Percentiles rank a stretch among this genome's conserved stretches.
Evolutionary conservation across 2,888 invertebrate genomes (phyloP).

Genomic region (Steinernema hermaphroditum): DNA sequence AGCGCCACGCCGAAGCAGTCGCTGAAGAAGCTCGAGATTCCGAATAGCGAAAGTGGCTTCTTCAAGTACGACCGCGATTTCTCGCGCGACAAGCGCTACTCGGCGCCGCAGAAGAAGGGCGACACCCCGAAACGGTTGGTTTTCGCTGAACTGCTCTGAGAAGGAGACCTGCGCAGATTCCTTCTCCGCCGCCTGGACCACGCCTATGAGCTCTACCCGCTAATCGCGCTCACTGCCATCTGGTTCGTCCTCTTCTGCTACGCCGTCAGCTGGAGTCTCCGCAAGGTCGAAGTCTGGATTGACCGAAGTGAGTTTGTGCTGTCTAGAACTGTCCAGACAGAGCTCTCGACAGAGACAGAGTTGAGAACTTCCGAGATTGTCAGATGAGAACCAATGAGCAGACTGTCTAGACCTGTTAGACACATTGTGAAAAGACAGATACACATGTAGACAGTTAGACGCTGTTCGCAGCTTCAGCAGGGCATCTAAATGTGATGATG

Average conservation of each 20-base stretch:
- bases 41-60: slow-evolving; percentile 46
- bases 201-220: slow-evolving; percentile 62
- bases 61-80: slow-evolving; percentile 60
- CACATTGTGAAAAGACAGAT: too few relatives aligned
- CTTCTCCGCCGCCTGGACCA: slow-evolving; percentile 55
- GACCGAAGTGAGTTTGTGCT: slow-evolving; percentile 53
- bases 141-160: background rate
- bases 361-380: too few relatives aligned
- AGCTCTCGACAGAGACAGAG: too few relatives aligned
- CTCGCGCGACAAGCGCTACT: slow-evolving; percentile 57
- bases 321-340: background rate
- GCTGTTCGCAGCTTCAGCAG: too few relatives aligned
- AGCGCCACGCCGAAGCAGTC: slow-evolving; percentile 20
- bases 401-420: too few relatives aligned
- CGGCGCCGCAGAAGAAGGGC: slow-evolving; percentile 58
- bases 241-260: slow-evolving; percentile 58
- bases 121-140: slow-evolving; percentile 51
- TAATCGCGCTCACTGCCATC: slow-evolving; percentile 50
- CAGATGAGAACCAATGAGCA: too few relatives aligned
- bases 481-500: too few relatives aligned
- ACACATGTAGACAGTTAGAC: too few relatives aligned
- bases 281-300: slow-evolving; percentile 61
- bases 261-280: slow-evolving; percentile 55
- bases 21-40: slow-evolving; percentile 25
- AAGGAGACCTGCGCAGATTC: slow-evolving; percentile 39